Conservation (phyloP, 2,113 vertebrate species). For the Penelope pileata region DNA sequence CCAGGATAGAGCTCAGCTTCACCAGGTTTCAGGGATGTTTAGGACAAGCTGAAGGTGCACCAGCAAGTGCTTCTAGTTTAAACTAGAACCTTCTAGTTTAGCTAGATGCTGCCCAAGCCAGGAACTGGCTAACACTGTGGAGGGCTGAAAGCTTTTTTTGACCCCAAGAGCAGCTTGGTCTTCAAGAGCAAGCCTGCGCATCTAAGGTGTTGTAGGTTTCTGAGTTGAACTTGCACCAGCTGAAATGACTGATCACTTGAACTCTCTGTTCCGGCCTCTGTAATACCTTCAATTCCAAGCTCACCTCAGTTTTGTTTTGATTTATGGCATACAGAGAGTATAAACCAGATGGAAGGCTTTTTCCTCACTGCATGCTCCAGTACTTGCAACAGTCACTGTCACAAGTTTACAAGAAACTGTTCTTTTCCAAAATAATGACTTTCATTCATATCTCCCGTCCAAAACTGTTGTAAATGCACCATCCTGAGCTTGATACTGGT, state of each 20-base stretch:
- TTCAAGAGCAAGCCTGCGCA: neutral
- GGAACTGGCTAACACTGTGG: neutral
- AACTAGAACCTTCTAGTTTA: too few species aligned
- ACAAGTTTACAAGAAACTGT: neutral
- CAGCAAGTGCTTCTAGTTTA: too few species aligned
- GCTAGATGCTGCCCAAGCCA: neutral
- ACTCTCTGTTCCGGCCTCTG: neutral
- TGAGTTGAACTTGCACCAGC: neutral
- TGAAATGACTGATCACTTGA: neutral
- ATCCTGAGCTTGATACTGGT: neutral
- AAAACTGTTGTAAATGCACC: neutral
- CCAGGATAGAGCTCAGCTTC: neutral
- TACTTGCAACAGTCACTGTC: neutral
- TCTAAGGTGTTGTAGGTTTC: neutral
- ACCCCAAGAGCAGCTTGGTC: neutral
- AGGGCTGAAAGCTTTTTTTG: neutral
- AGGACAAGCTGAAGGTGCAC: neutral
- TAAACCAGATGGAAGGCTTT: neutral
- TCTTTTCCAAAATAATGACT: neutral
- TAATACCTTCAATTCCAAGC: neutral
- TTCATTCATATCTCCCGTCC: rapidly evolving
- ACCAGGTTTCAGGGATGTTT: neutral
- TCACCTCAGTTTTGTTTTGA: neutral
- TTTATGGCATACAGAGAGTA: neutral
- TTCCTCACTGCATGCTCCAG: neutral